These are phyloP conservation scores for Egretta garzetta DNA, from an alignment of 2,113 vertebrate genomes.

Conservation along the genomic window DNA sequence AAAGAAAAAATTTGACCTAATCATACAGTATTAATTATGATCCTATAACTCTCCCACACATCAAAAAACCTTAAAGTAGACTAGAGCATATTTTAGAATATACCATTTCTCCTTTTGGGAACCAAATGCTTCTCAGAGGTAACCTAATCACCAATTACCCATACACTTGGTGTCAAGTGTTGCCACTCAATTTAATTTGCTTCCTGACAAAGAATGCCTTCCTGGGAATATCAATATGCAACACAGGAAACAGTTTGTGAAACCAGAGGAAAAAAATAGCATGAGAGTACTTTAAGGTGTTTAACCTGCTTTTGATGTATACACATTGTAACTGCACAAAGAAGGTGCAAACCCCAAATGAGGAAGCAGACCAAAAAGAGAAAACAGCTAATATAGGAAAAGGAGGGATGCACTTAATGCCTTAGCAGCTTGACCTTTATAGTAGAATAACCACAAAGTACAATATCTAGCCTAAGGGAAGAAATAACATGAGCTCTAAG, in stretches of 20 bases:
- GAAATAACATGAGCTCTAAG: background rate
- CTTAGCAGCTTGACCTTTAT: slow-evolving; percentile 19
- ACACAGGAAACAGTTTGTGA: background rate
- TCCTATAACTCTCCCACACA: background rate
- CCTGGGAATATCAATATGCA: background rate
- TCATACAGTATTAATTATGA: background rate
- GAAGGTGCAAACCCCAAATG: background rate
- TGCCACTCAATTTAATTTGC: background rate
- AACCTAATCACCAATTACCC: background rate
- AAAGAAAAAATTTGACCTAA: background rate
- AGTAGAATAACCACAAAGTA: background rate
- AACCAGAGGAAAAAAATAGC: background rate
- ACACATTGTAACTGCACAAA: background rate
- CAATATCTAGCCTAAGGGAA: background rate
- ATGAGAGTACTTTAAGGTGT: background rate
- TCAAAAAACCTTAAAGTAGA: background rate
- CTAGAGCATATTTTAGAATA: background rate
- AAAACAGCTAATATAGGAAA: background rate
- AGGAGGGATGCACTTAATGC: background rate
- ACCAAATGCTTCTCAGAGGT: background rate
- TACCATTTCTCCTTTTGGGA: background rate
- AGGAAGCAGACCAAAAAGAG: background rate
- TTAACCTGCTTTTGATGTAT: background rate
- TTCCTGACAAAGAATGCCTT: background rate
- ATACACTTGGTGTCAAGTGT: background rate